A percentile compares a stretch with the other conserved stretches of the same genome.
These are phyloP conservation scores for Sphaeramia orbicularis DNA, from an alignment of 2,797 vertebrate genomes.

Conservation along the genomic window DNA sequence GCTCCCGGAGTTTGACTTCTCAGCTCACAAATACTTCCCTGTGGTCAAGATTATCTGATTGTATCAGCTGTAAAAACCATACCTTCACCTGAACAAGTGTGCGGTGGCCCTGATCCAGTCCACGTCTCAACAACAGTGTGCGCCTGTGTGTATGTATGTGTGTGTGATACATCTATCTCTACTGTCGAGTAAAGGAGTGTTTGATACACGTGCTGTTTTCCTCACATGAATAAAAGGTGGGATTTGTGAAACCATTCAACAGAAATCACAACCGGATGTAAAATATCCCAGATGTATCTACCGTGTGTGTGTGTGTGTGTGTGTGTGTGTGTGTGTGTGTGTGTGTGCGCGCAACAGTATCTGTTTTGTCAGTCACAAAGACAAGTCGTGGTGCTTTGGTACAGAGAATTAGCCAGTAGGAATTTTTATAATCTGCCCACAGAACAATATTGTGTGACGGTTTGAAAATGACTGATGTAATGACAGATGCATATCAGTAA, in stretches of 20 bases:
- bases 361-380: background rate
- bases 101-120: slow-evolving; percentile 36
- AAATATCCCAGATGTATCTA: slow-evolving; percentile 22
- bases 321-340: slow-evolving; percentile 7
- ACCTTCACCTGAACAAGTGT: slow-evolving; percentile 35
- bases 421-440: slow-evolving; percentile 32
- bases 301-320: slow-evolving; percentile 31
- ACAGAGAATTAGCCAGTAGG: slow-evolving; percentile 19
- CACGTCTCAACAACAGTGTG: slow-evolving; percentile 30
- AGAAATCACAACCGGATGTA: slow-evolving; percentile 45
- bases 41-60: slow-evolving; percentile 94
- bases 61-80: slow-evolving; percentile 9
- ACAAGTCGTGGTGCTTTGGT: slow-evolving; percentile 25
- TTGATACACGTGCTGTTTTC: slow-evolving; percentile 15
- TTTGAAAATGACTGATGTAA: slow-evolving; percentile 33
- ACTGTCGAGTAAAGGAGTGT: slow-evolving; percentile 27
- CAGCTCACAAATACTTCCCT: slow-evolving; percentile 98
- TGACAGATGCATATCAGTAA: slow-evolving; percentile 51
- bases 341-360: background rate
- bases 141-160: no score
- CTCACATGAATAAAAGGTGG: slow-evolving; percentile 22
- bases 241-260: slow-evolving; percentile 27
- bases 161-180: slow-evolving; percentile 21
- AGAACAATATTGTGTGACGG: slow-evolving; percentile 31
- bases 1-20: slow-evolving; percentile 98